Evolutionary conservation across 2,888 invertebrate species (phyloP).

Genomic region (Drosophila helvetica): DNA sequence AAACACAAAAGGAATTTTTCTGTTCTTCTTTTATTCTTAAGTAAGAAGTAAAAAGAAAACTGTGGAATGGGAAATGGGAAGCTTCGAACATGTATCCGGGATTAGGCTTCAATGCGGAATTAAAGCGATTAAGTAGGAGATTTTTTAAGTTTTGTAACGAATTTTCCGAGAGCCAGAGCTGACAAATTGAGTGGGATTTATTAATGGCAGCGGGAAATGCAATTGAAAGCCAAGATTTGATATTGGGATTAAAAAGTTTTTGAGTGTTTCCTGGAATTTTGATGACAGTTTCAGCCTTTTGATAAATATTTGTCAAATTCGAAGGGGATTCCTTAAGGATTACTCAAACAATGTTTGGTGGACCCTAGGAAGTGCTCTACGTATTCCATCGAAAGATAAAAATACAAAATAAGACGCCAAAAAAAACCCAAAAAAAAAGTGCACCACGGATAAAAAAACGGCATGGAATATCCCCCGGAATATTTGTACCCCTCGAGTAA

Average conservation of each 20-base stretch:
- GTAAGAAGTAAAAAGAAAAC: conserved; percentile 52
- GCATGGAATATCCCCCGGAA: conserved; percentile 3
- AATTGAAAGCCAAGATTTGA: conserved; percentile 13
- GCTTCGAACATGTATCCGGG: conserved; percentile 45
- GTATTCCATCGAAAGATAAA: too few relatives aligned
- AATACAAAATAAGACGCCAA: not conserved
- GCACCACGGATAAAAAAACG: conserved; percentile 9
- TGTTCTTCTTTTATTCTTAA: conserved; percentile 32
- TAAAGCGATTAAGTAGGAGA: conserved; percentile 26
- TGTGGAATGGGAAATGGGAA: conserved; percentile 11
- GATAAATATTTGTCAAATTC: not conserved
- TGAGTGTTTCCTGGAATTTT: not conserved
- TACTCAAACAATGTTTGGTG: not conserved
- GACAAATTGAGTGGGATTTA: conserved; percentile 9
- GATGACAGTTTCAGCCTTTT: conserved; percentile 14
- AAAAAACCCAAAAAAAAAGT: conserved; percentile 1
- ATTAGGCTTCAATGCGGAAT: conserved; percentile 43
- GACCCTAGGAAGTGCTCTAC: not conserved
- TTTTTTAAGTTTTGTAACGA: not conserved
- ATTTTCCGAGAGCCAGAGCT: conserved; percentile 11
- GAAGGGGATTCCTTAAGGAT: not conserved
- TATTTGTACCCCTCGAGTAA: conserved; percentile 5
- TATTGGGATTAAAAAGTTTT: conserved; percentile 24
- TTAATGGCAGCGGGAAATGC: not conserved
- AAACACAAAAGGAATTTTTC: conserved; percentile 18